A percentile compares a stretch with the other conserved stretches of the same genome.
Conservation (phyloP, 2,113 vertebrate species). For the Prionailurus viverrinus region DNA sequence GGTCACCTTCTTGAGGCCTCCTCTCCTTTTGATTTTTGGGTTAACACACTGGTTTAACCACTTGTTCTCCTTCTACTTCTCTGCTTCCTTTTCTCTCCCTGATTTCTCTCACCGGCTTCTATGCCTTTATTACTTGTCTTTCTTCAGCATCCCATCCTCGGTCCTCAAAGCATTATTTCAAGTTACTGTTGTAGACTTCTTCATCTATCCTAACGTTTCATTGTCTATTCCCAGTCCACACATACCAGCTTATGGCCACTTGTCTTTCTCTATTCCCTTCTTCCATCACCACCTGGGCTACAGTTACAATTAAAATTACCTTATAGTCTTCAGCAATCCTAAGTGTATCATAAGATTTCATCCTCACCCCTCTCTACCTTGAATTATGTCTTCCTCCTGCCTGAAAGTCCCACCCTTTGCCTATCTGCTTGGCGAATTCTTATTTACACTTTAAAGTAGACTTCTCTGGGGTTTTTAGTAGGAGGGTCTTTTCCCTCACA, state of each 20-base stretch:
- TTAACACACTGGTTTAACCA: not conserved
- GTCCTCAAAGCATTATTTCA: not conserved
- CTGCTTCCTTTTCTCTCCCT: not conserved
- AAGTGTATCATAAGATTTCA: not conserved
- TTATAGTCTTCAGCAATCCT: not conserved
- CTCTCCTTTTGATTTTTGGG: not conserved
- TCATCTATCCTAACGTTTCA: not conserved
- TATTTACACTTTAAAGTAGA: not conserved
- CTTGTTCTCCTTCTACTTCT: not conserved
- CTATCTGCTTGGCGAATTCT: not conserved
- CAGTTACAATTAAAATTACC: not conserved
- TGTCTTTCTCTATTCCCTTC: not conserved
- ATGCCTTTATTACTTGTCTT: not conserved
- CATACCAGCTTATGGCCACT: not conserved
- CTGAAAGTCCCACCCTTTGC: not conserved
- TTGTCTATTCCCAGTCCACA: not conserved
- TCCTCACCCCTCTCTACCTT: not conserved
- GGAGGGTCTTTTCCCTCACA: too few relatives aligned
- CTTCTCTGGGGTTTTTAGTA: not conserved
- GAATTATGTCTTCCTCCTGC: not conserved
- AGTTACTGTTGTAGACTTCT: not conserved
- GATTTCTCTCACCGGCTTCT: not conserved
- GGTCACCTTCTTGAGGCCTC: not conserved
- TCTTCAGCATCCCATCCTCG: not conserved
- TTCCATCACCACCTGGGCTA: not conserved